These are phyloP conservation scores for Dicyrtomina minuta DNA, from an alignment of 2,888 invertebrate genomes.

Conservation along the genomic window DNA sequence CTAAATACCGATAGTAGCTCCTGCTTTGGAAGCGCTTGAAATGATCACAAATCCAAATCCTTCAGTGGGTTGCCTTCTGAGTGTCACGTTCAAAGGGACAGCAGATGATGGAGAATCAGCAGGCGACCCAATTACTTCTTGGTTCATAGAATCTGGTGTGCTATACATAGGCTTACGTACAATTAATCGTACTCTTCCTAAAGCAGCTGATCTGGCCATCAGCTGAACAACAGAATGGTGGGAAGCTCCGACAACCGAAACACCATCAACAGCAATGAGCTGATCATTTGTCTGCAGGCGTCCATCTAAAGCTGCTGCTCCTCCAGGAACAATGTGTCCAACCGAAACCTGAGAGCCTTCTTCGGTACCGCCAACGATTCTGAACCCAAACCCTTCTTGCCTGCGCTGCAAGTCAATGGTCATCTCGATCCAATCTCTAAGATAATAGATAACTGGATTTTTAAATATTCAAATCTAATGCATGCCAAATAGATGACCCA, in stretches of 20 bases:
- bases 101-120: constrained; percentile 40
- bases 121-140: constrained; percentile 35
- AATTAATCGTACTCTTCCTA: constrained; percentile 81
- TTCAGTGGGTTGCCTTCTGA: constrained; percentile 86
- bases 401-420: constrained; percentile 82
- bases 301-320: constrained; percentile 82
- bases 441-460: too few relatives aligned
- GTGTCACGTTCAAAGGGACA: constrained; percentile 86
- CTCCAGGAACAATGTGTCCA: constrained; percentile 94
- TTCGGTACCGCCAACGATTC: constrained; percentile 96
- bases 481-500: too few relatives aligned
- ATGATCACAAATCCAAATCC: constrained; percentile 99
- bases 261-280: constrained; percentile 81
- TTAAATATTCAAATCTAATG: too few relatives aligned
- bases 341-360: constrained; percentile 95
- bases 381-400: constrained; percentile 93
- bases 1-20: constrained; percentile 77
- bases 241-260: constrained; percentile 78
- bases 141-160: constrained; percentile 16
- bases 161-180: constrained; percentile 62
- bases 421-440: constrained; percentile 64
- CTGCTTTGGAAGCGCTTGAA: constrained; percentile 83
- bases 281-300: constrained; percentile 89
- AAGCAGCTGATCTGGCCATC: constrained; percentile 83
- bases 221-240: constrained; percentile 91